Evolutionary conservation across 2,113 vertebrate species (phyloP), one percentile per base, ranked within the genome.

Genomic region (Heteronetta atricapilla): DNA sequence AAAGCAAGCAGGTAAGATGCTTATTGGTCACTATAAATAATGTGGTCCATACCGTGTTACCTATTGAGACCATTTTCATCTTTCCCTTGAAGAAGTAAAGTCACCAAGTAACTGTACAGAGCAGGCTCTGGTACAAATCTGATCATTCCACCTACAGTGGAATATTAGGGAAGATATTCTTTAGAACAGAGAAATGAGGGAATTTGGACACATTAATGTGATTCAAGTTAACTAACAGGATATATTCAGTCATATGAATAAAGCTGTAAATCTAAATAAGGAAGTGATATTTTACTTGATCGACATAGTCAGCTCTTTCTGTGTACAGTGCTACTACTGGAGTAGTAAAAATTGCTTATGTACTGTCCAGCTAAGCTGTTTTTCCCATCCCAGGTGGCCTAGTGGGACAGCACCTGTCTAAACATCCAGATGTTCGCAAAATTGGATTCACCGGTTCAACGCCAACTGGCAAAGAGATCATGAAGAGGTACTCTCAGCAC

Each of bases 371-470:
- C 89, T 60, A 78, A 56, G 8, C 23, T 73, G 60, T 73, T 94
- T 80, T 86, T 29, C 87, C 87, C 59, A 14, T 56, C 17, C 53
- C 13, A 98, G 98, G 98, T 25, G 97, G 98, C 3, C 52, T 98
- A 23, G 98, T 97, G 15, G 98, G 98, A 82, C 98, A 98, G 38
- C 97, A 95, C 44, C 97, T 98, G 31, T 98, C 98, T 18, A 98
- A 98, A 56, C 98, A 98, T 15, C 98, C 98, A 11, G 98, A 98
- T 46, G 95, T 98, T 74, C 98, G 98, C 72, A 98, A 98, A 78
- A 97, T 98, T 42, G 98, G 98, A 17, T 98, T 98, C 95, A 98
- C 98, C 3, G 98, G 98, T 13, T 98, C 98, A 74, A 98, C 98
- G 3, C 95, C 96, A 18, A 94, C 98, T 59, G 98, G 98, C n/a